Evolutionary conservation across 2,888 invertebrate species (phyloP).

Genomic region (Horisme vitalbata): DNA sequence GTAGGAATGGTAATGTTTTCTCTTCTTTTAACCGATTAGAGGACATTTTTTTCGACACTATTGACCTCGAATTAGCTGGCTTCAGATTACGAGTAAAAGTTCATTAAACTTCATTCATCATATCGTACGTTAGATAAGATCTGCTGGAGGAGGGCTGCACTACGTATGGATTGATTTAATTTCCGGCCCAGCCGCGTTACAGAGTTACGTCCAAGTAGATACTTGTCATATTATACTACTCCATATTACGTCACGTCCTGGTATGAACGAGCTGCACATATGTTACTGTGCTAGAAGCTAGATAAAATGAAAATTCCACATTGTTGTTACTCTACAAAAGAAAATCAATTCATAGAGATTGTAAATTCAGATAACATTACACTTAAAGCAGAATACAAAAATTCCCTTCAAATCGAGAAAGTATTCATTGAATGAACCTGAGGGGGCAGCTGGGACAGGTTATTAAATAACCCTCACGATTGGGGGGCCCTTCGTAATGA

Average conservation of each 20-base stretch:
- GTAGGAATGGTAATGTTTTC: no score
- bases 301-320: no score
- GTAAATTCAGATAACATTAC: no score
- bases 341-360: no score
- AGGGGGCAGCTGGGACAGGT: slow-evolving; percentile 22
- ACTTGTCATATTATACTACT: no score
- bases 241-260: background rate
- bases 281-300: background rate
- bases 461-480: slow-evolving; percentile 31
- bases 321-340: no score
- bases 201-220: slow-evolving; percentile 1
- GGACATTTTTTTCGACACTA: no score
- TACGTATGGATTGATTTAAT: slow-evolving; percentile 43
- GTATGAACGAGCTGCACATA: background rate
- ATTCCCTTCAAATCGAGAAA: background rate
- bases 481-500: slow-evolving; percentile 24
- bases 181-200: slow-evolving; percentile 32
- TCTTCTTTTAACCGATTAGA: background rate
- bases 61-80: no score
- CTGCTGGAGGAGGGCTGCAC: slow-evolving; percentile 2
- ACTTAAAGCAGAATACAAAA: no score
- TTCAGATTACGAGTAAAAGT: no score
- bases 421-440: slow-evolving; percentile 31
- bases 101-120: no score
- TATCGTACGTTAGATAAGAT: background rate